Evolutionary conservation across 2,797 vertebrate genomes (phyloP).

Genomic region (Enteromius thamalakanensis): DNA sequence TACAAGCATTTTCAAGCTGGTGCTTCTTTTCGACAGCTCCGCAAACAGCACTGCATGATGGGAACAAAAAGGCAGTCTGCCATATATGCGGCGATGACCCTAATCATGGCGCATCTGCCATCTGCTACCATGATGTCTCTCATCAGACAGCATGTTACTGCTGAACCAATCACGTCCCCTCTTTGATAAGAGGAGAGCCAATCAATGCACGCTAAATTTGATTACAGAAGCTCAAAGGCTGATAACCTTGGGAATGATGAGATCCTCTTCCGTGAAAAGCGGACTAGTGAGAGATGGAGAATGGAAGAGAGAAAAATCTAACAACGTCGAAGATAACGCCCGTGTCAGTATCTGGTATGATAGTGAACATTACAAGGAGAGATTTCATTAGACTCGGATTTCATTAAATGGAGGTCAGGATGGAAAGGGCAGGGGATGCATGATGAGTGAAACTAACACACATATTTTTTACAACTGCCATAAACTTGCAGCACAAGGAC

Average conservation of each 20-base stretch:
- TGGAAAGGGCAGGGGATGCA: slow-evolving; percentile 2
- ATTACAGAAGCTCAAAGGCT: slow-evolving; percentile 29
- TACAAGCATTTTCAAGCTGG: slow-evolving; percentile 42
- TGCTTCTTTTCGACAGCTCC: slow-evolving; percentile 30
- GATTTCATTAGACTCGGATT: slow-evolving; percentile 43
- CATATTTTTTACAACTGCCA: slow-evolving; percentile 37
- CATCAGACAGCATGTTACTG: slow-evolving; percentile 45
- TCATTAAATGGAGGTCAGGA: slow-evolving; percentile 44
- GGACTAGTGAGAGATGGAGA: neutral
- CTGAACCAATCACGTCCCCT: slow-evolving; percentile 17
- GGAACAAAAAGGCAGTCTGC: slow-evolving; percentile 44
- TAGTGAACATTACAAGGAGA: neutral
- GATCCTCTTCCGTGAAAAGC: slow-evolving; percentile 2
- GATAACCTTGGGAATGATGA: slow-evolving; percentile 38
- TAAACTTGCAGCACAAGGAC: slow-evolving; percentile 65
- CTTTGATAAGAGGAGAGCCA: slow-evolving; percentile 19
- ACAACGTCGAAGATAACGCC: neutral
- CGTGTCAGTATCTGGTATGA: neutral
- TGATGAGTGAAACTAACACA: neutral
- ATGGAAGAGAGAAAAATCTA: neutral
- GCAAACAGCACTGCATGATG: slow-evolving; percentile 25
- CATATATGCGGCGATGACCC: slow-evolving; percentile 47
- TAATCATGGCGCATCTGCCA: slow-evolving; percentile 51
- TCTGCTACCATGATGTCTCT: slow-evolving; percentile 48
- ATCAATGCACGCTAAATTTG: slow-evolving; percentile 19